Percentiles rank a stretch among this genome's conserved stretches.
phyloP scores from a whole-genome alignment of 2,797 vertebrate genomes.

The Psittacula derbiana region DNA sequence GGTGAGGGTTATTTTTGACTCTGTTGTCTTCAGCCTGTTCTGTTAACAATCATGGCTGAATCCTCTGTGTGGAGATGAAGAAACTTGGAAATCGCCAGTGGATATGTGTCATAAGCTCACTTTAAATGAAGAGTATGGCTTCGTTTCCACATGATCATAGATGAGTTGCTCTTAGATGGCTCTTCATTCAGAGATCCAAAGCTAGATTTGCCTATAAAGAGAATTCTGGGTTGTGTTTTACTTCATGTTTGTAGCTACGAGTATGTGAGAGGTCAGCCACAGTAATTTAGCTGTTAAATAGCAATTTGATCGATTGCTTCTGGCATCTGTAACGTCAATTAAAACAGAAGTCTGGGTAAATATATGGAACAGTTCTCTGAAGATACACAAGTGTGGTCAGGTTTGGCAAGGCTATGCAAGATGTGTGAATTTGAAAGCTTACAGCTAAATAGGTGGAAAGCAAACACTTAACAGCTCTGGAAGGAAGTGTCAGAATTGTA shows the following conservation, averaged over 20 bases:
- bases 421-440: fast-evolving
- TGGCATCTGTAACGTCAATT: background rate
- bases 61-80: background rate
- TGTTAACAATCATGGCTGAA: fast-evolving
- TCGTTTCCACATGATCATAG: fast-evolving
- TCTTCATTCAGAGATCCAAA: background rate
- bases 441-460: background rate
- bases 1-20: background rate
- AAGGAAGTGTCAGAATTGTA: background rate
- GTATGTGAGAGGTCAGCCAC: background rate
- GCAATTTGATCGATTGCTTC: background rate
- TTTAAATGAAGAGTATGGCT: background rate
- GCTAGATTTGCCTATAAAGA: background rate
- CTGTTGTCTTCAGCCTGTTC: fast-evolving
- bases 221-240: background rate
- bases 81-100: background rate
- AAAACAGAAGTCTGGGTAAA: background rate
- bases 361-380: background rate
- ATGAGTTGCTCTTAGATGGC: background rate
- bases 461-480: background rate
- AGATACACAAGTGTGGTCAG: background rate
- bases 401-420: background rate
- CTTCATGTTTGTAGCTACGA: background rate
- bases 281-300: background rate
- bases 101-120: fast-evolving